Evolutionary conservation across 2,888 invertebrate genomes (phyloP).

Genomic region (Aspidiotus destructor): DNA sequence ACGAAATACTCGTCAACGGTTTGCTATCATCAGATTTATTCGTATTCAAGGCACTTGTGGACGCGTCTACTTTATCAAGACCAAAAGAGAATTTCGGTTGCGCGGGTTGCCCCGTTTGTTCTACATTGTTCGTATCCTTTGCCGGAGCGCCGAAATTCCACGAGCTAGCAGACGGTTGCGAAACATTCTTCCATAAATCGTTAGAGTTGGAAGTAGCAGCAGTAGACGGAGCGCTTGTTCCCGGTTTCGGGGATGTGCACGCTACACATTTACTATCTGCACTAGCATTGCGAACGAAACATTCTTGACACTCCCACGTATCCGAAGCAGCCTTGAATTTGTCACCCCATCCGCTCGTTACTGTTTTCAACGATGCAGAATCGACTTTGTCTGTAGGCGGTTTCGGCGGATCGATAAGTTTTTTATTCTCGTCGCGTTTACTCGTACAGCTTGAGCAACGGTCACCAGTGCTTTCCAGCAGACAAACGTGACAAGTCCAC

Average conservation of each 20-base stretch:
- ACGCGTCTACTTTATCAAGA: constrained; percentile 5
- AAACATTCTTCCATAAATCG: constrained; percentile 3
- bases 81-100: constrained; percentile 30
- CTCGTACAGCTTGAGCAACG: constrained; percentile 17
- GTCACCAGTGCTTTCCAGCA: constrained; percentile 3
- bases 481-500: constrained; percentile 20
- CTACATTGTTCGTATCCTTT: constrained; percentile 43
- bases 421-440: background rate
- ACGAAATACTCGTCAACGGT: background rate
- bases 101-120: background rate
- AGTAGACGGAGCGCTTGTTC: constrained; percentile 37
- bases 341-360: constrained; percentile 40
- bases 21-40: constrained; percentile 2
- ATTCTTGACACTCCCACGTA: constrained; percentile 54
- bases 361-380: background rate
- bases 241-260: constrained; percentile 50
- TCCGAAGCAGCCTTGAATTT: constrained; percentile 43
- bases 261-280: constrained; percentile 48
- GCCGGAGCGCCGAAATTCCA: constrained; percentile 53
- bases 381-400: background rate
- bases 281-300: constrained; percentile 51
- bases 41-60: background rate
- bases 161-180: constrained; percentile 38
- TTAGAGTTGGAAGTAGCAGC: background rate
- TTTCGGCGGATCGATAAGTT: background rate